Evolutionary conservation across 2,888 invertebrate genomes (phyloP).

Genomic region (Trissonchulus sp.): DNA sequence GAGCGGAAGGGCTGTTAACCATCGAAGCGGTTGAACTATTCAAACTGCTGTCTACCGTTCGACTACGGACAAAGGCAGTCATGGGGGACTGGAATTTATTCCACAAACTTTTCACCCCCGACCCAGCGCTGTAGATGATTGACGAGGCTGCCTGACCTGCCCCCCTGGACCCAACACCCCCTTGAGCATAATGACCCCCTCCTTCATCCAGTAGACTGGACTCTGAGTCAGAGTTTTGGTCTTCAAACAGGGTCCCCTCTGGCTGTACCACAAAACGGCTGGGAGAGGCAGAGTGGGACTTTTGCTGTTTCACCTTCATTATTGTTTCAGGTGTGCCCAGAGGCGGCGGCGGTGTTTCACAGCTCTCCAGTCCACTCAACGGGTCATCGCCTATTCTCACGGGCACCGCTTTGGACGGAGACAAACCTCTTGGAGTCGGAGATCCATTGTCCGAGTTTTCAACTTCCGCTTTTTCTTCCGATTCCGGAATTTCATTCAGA

Average conservation of each 20-base stretch:
- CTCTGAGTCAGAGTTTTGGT: neutral
- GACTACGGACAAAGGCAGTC: constrained; percentile 6
- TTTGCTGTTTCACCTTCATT: neutral
- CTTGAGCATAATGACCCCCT: no score
- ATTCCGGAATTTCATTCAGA: neutral
- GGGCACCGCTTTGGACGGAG: neutral
- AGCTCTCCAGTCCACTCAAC: neutral
- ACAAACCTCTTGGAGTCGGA: neutral
- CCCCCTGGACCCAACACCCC: neutral
- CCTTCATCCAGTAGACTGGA: neutral
- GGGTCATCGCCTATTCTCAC: neutral
- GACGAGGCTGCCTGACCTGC: no score
- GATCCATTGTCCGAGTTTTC: neutral
- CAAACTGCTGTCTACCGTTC: constrained; percentile 3
- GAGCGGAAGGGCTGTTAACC: no score
- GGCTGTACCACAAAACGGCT: neutral
- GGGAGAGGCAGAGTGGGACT: neutral
- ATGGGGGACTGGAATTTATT: constrained; percentile 13
- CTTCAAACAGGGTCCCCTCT: neutral
- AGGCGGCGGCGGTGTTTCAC: no score
- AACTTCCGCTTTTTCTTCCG: neutral
- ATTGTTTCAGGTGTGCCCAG: no score
- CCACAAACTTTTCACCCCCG: constrained; percentile 9
- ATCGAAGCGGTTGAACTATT: neutral
- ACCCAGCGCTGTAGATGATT: neutral